These are phyloP conservation scores for Steinernema khuongi DNA, from an alignment of 1,140 invertebrate species.

Conservation along the genomic window DNA sequence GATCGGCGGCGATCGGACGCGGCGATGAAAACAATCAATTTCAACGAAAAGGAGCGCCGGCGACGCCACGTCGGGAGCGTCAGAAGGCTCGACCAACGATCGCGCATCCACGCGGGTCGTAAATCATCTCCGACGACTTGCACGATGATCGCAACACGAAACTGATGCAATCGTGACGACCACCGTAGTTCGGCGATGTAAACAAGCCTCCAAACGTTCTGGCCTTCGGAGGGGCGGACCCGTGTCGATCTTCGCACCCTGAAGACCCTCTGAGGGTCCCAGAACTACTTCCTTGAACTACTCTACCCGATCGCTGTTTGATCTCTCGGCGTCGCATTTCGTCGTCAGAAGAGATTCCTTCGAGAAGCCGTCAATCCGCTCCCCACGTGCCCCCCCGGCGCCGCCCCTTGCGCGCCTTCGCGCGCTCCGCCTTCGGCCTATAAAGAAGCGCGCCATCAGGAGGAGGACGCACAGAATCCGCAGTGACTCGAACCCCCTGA, in stretches of 20 bases:
- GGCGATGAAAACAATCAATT: slow-evolving; percentile 1
- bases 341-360: background rate
- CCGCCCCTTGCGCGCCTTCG: background rate
- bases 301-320: background rate
- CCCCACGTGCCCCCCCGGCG: background rate
- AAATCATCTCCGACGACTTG: background rate
- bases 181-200: background rate
- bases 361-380: background rate
- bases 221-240: too few relatives aligned
- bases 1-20: background rate
- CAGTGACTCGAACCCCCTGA: background rate
- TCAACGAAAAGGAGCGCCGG: background rate
- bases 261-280: background rate
- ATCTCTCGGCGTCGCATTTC: background rate
- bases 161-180: background rate
- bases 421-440: background rate
- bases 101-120: background rate
- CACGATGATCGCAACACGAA: background rate
- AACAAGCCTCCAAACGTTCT: too few relatives aligned
- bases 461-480: background rate
- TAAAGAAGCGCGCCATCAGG: background rate
- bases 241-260: background rate
- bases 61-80: background rate
- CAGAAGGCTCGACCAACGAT: background rate
- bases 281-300: background rate